These are phyloP conservation scores for Cataglyphis hispanica DNA, from an alignment of 1,140 invertebrate genomes.

Conservation along the genomic window DNA sequence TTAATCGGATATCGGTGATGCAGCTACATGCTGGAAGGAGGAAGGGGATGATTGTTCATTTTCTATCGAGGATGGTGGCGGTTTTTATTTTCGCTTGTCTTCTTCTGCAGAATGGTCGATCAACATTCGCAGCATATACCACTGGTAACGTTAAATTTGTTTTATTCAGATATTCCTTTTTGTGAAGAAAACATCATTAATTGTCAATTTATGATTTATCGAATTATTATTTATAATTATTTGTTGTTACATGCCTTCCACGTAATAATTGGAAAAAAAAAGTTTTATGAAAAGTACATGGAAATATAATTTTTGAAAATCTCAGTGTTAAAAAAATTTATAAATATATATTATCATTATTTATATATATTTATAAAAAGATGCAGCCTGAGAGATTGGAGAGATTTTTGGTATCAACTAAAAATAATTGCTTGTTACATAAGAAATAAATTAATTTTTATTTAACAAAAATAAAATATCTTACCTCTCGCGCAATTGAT, in stretches of 20 bases:
- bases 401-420: background rate
- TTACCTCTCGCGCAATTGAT: background rate
- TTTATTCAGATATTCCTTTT: background rate
- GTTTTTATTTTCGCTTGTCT: conserved; percentile 75
- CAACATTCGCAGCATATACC: conserved; percentile 79
- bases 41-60: conserved; percentile 42
- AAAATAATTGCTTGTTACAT: background rate
- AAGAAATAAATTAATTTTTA: background rate
- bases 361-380: too few species aligned
- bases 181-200: background rate
- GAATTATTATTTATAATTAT: conserved; percentile 4
- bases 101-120: conserved; percentile 73
- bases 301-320: background rate
- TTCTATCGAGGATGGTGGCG: conserved; percentile 73
- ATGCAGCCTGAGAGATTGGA: background rate
- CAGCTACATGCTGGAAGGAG: conserved; percentile 52
- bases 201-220: background rate
- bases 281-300: background rate
- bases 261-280: background rate
- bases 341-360: background rate
- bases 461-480: background rate
- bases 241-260: background rate
- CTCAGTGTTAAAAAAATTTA: background rate
- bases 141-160: conserved; percentile 77
- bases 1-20: conserved; percentile 48